phyloP scores from a whole-genome alignment of 2,888 invertebrate genomes.

The Drosophila stalkeri region DNA sequence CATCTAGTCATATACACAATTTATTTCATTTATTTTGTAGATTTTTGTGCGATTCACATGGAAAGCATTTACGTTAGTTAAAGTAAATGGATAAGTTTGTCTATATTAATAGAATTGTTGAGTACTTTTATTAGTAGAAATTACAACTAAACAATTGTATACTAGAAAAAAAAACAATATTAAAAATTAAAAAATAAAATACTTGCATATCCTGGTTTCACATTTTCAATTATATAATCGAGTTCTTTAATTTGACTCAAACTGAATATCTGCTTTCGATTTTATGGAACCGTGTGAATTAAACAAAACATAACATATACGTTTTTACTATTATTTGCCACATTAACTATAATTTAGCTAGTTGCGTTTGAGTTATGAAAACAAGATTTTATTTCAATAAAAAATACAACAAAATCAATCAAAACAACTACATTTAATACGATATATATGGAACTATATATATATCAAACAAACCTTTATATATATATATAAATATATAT shows the following conservation, averaged over 20 bases:
- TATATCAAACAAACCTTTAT: conserved; percentile 46
- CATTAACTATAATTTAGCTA: conserved; percentile 32
- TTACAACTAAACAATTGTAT: background rate
- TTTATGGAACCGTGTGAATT: conserved; percentile 29
- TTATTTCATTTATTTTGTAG: conserved; percentile 7
- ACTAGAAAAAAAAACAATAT: too few relatives aligned
- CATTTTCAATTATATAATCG: too few relatives aligned
- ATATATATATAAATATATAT: conserved; percentile 23
- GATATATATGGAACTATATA: conserved; percentile 34
- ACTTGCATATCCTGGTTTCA: too few relatives aligned
- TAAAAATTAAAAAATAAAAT: too few relatives aligned
- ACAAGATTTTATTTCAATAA: background rate
- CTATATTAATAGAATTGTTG: background rate
- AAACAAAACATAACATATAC: background rate
- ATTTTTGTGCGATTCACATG: conserved; percentile 30
- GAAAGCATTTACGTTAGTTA: background rate
- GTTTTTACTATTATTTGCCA: conserved; percentile 49
- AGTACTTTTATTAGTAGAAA: background rate
- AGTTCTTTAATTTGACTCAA: background rate
- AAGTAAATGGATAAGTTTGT: background rate
- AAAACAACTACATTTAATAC: conserved; percentile 40
- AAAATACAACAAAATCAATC: conserved; percentile 34
- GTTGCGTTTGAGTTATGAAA: conserved; percentile 37
- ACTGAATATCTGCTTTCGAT: background rate
- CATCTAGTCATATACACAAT: conserved; percentile 29